These are phyloP conservation scores for Halocynthia roretzi DNA, from an alignment of 23 tunicate species.

Conservation along the genomic window DNA sequence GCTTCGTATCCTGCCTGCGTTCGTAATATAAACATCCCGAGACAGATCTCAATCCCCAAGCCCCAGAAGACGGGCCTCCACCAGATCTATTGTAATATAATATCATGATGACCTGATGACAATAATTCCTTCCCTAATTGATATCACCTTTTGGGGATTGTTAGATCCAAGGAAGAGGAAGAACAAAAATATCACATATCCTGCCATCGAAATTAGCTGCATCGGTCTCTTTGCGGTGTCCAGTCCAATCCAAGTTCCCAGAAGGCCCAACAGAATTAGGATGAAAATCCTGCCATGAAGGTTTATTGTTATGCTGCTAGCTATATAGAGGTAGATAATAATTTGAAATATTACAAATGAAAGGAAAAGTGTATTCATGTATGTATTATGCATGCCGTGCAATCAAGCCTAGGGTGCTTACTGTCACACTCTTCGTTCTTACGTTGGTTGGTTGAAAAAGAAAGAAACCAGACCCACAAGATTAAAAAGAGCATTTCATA, in stretches of 20 bases:
- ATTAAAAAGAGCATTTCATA: too few relatives aligned
- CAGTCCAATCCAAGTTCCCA: constrained; percentile 75
- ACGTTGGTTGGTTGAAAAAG: not conserved
- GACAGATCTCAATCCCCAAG: constrained; percentile 49
- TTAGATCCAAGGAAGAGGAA: constrained; percentile 58
- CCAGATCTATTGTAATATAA: constrained; percentile 29
- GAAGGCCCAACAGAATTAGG: constrained; percentile 37
- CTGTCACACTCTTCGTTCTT: not conserved
- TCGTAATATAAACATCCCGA: constrained; percentile 72
- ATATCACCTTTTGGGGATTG: constrained; percentile 51
- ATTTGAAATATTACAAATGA: too few relatives aligned
- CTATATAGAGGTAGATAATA: not conserved
- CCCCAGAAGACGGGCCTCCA: constrained; percentile 95
- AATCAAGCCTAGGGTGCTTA: not conserved
- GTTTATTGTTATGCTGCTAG: not conserved
- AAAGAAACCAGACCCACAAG: not conserved
- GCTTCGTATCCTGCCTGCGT: constrained; percentile 80
- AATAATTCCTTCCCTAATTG: not conserved
- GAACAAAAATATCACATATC: constrained; percentile 71
- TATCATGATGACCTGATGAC: not conserved
- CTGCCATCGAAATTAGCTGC: constrained; percentile 77
- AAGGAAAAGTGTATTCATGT: not conserved
- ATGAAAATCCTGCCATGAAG: constrained; percentile 70
- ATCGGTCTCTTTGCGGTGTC: constrained; percentile 78
- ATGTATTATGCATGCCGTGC: not conserved